These are phyloP conservation scores for Cisticola juncidis DNA, from an alignment of 2,113 vertebrate species.

Conservation along the genomic window DNA sequence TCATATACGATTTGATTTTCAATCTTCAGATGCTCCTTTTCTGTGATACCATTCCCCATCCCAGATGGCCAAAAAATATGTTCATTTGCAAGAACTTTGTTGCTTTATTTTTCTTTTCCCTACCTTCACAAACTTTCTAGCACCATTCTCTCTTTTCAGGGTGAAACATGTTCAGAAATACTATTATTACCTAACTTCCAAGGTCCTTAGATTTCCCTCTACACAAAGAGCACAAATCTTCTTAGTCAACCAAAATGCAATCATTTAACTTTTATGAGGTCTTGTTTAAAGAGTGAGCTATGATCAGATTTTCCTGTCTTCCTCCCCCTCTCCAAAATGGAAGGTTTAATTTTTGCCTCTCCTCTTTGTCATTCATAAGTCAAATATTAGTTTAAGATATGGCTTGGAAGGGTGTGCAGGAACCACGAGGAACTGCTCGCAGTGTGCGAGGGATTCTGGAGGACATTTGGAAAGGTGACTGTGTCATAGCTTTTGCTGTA, in stretches of 20 bases:
- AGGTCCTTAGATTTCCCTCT: background rate
- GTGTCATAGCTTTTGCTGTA: background rate
- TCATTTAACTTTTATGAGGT: background rate
- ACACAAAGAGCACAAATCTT: background rate
- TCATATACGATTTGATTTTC: background rate
- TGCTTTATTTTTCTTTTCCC: background rate
- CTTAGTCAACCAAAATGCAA: background rate
- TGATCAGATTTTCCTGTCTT: background rate
- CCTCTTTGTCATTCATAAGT: background rate
- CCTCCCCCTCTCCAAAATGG: background rate
- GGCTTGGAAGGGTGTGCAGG: background rate
- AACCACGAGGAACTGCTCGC: background rate
- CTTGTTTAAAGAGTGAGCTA: background rate
- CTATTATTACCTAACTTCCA: background rate
- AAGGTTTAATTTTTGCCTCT: background rate
- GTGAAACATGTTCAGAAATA: background rate
- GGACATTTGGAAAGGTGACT: background rate
- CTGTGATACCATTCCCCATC: background rate
- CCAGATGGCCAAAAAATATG: conserved; percentile 3
- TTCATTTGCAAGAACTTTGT: background rate
- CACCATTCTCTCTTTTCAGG: background rate
- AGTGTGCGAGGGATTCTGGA: background rate
- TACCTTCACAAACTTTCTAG: background rate
- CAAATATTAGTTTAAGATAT: conserved; percentile 18
- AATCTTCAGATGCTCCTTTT: background rate